Evolutionary conservation across 2,888 invertebrate species (phyloP).

Genomic region (Clitarchus hookeri): DNA sequence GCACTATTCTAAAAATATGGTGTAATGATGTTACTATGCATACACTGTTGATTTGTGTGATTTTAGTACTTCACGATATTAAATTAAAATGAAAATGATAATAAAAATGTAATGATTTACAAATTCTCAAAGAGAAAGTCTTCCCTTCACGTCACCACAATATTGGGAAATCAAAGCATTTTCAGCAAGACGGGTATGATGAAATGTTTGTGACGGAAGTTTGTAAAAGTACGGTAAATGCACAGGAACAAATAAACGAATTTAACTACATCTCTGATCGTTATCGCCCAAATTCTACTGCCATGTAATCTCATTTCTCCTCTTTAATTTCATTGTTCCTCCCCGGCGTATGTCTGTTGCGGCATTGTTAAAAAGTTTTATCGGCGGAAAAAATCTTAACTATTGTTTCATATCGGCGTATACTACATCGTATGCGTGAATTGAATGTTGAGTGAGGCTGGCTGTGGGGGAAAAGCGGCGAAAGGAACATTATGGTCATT

Average conservation of each 20-base stretch:
- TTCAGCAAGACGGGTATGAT: background rate
- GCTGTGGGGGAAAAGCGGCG: background rate
- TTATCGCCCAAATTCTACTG: background rate
- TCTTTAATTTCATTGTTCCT: conserved; percentile 14
- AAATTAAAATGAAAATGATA: too few species aligned
- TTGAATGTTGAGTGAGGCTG: background rate
- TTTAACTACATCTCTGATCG: background rate
- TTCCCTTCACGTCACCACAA: too few species aligned
- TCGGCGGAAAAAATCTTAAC: conserved; percentile 14
- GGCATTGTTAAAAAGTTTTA: conserved; percentile 14
- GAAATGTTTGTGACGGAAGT: background rate
- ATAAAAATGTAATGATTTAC: too few species aligned
- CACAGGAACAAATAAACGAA: conserved; percentile 1
- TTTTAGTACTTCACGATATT: too few species aligned
- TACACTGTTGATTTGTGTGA: too few species aligned
- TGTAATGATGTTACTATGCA: too few species aligned
- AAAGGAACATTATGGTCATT: background rate
- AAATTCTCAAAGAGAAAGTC: too few species aligned
- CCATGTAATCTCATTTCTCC: background rate
- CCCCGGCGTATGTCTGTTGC: background rate
- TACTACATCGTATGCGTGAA: background rate
- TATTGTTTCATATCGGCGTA: background rate
- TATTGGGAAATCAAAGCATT: too few species aligned
- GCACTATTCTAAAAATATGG: too few species aligned
- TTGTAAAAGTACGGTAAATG: background rate